phyloP scores from a whole-genome alignment of 1,140 invertebrate genomes.

The Caenorhabditis brenneri region DNA sequence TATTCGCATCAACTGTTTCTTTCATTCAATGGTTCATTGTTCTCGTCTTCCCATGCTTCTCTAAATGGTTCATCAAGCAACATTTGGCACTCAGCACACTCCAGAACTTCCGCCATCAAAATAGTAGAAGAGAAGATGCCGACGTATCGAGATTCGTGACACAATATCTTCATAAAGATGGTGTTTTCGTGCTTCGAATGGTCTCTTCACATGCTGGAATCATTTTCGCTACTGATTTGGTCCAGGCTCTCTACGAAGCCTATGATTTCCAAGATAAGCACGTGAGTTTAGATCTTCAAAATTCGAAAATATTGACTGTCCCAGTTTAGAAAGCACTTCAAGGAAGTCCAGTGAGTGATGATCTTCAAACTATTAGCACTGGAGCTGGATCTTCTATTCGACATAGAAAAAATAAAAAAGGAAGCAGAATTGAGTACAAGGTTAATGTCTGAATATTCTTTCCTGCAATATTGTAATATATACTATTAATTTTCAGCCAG shows the following conservation, averaged over 20 bases:
- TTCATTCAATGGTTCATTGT: constrained; percentile 66
- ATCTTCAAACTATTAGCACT: constrained; percentile 2
- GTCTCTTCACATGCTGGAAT: constrained; percentile 70
- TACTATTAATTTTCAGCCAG: background rate
- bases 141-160: constrained; percentile 71
- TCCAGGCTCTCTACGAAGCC: constrained; percentile 53
- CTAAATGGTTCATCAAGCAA: constrained; percentile 51
- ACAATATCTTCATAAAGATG: constrained; percentile 73
- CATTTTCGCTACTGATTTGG: constrained; percentile 60
- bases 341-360: background rate
- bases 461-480: background rate
- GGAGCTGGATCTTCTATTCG: background rate
- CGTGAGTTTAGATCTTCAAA: constrained; percentile 60
- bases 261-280: constrained; percentile 44
- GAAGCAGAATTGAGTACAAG: background rate
- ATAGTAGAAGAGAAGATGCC: background rate
- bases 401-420: background rate
- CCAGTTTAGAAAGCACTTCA: background rate
- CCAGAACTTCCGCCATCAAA: constrained; percentile 37
- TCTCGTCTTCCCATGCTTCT: constrained; percentile 57
- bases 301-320: background rate
- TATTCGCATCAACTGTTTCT: constrained; percentile 71
- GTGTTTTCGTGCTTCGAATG: constrained; percentile 73
- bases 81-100: constrained; percentile 49
- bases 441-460: constrained; percentile 43